Percentiles rank a stretch among this genome's conserved stretches.
phyloP scores from a whole-genome alignment of 1,140 invertebrate genomes.

The Lasaia peninsularis region DNA sequence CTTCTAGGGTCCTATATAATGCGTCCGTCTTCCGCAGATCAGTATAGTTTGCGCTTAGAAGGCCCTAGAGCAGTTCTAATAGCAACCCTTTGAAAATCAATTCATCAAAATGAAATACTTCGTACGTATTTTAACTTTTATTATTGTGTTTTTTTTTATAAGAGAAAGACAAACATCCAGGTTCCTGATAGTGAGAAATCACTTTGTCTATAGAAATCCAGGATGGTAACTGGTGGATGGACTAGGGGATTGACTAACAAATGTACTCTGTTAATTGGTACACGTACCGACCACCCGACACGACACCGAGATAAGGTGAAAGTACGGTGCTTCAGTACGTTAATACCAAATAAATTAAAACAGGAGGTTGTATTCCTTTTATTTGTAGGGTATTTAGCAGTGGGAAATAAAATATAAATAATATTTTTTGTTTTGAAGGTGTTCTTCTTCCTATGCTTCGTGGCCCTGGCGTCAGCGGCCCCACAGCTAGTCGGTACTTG shows the following conservation, averaged over 20 bases:
- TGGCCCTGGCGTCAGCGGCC: constrained; percentile 57
- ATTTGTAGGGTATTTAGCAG: too few species aligned
- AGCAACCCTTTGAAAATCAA: constrained; percentile 40
- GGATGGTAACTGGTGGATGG: too few species aligned
- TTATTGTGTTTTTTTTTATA: background rate
- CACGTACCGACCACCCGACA: too few species aligned
- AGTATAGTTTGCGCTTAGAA: constrained; percentile 65
- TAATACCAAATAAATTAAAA: too few species aligned
- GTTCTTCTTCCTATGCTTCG: constrained; percentile 55
- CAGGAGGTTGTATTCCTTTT: too few species aligned
- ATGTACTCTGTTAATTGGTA: too few species aligned
- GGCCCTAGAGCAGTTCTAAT: constrained; percentile 65
- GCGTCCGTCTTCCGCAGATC: constrained; percentile 43
- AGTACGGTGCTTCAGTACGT: too few species aligned
- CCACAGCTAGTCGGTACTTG: constrained; percentile 50
- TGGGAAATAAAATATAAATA: background rate
- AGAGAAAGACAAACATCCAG: too few species aligned
- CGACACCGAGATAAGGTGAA: too few species aligned
- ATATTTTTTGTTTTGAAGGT: constrained; percentile 24
- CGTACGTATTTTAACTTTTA: constrained; percentile 45
- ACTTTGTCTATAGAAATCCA: too few species aligned
- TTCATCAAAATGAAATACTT: constrained; percentile 66
- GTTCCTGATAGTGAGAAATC: too few species aligned
- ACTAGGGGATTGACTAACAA: too few species aligned
- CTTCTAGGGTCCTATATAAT: constrained; percentile 63